Percentiles rank a stretch among this genome's conserved stretches.
phyloP scores from a whole-genome alignment of 2,888 invertebrate species.

The Brassicogethes aeneus region DNA sequence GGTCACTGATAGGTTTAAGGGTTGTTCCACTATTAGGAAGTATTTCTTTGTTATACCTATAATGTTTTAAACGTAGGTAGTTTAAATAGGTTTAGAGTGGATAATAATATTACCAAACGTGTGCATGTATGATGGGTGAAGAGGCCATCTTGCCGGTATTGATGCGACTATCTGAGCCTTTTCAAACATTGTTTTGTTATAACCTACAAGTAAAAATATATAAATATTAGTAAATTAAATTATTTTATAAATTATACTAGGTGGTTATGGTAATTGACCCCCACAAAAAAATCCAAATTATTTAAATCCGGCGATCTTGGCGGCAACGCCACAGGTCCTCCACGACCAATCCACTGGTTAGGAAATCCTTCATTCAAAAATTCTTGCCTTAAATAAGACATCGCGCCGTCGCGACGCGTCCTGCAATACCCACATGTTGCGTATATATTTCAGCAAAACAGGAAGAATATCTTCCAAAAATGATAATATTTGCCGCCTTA shows the following conservation, averaged over 20 bases:
- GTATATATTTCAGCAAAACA: too few species aligned
- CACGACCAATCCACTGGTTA: too few species aligned
- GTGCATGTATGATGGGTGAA: slow-evolving; percentile 87
- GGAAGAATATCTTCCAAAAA: too few species aligned
- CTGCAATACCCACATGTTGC: too few species aligned
- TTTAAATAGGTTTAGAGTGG: not conserved
- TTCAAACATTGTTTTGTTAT: slow-evolving; percentile 47
- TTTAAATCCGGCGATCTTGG: too few species aligned
- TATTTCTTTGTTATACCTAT: slow-evolving; percentile 71
- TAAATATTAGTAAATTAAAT: too few species aligned
- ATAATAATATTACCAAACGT: slow-evolving; percentile 59
- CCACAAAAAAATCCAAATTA: too few species aligned
- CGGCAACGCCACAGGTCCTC: too few species aligned
- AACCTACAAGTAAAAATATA: slow-evolving; percentile 14
- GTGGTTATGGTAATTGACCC: too few species aligned
- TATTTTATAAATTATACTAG: too few species aligned
- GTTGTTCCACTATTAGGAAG: slow-evolving; percentile 84
- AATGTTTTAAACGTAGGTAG: slow-evolving; percentile 12
- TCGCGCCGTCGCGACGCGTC: too few species aligned
- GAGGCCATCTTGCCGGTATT: slow-evolving; percentile 66
- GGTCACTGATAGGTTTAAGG: slow-evolving; percentile 62
- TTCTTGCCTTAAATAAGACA: not conserved
- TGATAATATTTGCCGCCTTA: too few species aligned
- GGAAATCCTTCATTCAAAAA: not conserved
- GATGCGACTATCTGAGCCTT: slow-evolving; percentile 61